phyloP scores from a whole-genome alignment of 2,888 invertebrate genomes.

The Rhimphoctona megacephalus region DNA sequence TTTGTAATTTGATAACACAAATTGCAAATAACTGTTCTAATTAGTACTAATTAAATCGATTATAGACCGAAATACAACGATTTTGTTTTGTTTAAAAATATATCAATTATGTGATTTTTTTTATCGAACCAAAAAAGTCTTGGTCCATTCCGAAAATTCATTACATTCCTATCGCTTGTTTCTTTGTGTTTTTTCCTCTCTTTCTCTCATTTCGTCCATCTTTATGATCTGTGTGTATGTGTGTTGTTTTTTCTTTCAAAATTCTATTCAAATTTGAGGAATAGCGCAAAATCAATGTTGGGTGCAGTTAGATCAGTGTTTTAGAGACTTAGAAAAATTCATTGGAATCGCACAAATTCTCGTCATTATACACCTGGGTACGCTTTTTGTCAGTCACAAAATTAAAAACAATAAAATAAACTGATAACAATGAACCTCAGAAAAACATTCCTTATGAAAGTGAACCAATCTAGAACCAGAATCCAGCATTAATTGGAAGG shows the following conservation, averaged over 20 bases:
- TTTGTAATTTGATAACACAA: constrained; percentile 15
- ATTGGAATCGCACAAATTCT: constrained; percentile 39
- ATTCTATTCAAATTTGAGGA: constrained; percentile 22
- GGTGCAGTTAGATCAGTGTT: constrained; percentile 35
- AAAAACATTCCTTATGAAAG: constrained; percentile 67
- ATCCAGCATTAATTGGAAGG: constrained; percentile 74
- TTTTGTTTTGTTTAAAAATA: background rate
- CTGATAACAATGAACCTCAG: constrained; percentile 21
- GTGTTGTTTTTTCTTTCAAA: constrained; percentile 12
- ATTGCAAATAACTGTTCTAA: background rate
- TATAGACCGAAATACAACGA: background rate
- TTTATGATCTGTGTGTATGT: constrained; percentile 37
- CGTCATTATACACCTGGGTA: constrained; percentile 45
- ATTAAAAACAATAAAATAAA: background rate
- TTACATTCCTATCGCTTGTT: constrained; percentile 15
- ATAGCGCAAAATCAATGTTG: constrained; percentile 19
- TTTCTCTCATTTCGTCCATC: constrained; percentile 49
- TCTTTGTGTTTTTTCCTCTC: constrained; percentile 8
- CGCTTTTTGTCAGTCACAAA: constrained; percentile 53
- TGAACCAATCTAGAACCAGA: constrained; percentile 50
- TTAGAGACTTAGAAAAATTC: constrained; percentile 6
- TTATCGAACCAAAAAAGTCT: background rate
- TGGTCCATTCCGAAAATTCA: background rate
- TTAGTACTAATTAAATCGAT: background rate
- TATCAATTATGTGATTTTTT: background rate